Conservation (phyloP, 2,888 invertebrate species). For the Drosophila diplacantha region DNA sequence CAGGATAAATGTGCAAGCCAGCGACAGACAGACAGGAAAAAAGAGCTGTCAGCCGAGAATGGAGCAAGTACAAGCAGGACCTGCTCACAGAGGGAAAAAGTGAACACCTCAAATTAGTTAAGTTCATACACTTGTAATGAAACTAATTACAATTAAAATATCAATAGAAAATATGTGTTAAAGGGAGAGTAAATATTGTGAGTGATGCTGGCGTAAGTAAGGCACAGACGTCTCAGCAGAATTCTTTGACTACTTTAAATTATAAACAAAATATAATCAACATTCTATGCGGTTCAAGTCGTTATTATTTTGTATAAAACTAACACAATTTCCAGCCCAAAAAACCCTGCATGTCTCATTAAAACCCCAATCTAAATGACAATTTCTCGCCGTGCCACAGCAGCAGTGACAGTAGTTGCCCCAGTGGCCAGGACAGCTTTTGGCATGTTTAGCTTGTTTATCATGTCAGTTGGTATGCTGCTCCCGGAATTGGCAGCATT, state of each 20-base stretch:
- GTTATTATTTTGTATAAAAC: neutral
- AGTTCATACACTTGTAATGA: too few species aligned
- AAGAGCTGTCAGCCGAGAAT: constrained; percentile 59
- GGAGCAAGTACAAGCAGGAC: constrained; percentile 11
- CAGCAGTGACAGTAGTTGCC: neutral
- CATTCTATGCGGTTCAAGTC: neutral
- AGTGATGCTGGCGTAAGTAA: neutral
- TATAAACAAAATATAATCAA: neutral
- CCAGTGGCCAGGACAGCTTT: constrained; percentile 23
- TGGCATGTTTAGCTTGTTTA: constrained; percentile 61
- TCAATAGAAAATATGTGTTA: neutral
- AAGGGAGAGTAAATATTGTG: neutral
- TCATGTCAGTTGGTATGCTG: constrained; percentile 56
- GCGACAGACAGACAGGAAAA: constrained; percentile 68
- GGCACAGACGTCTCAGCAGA: too few species aligned
- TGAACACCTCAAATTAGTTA: neutral
- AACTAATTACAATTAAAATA: neutral
- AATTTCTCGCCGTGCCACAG: constrained; percentile 6
- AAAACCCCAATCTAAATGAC: too few species aligned
- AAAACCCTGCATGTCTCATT: neutral
- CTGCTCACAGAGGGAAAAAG: constrained; percentile 5
- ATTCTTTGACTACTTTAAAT: neutral
- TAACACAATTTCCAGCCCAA: neutral
- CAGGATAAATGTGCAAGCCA: constrained; percentile 72
- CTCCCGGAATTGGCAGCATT: constrained; percentile 68